Evolutionary conservation across 1,140 invertebrate species (phyloP), one percentile per base, ranked within the genome.

Genomic region (Wiebesia pumilae): DNA sequence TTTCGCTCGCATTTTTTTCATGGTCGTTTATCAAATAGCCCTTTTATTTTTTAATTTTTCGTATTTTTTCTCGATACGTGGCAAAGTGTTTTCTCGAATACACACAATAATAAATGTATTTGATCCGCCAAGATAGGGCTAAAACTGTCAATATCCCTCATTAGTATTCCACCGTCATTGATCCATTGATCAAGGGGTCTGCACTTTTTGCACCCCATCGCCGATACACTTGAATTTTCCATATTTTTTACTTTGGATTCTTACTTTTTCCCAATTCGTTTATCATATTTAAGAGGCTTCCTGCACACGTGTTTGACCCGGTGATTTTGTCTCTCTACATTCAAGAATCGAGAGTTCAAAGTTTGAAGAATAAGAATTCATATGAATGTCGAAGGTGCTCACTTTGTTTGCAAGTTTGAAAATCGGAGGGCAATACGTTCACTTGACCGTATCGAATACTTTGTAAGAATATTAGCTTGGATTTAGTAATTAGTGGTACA

Each of bases 361-460:
- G 21, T 85, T 47, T 27, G 0, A 58, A 24, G 38, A n/a, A 51
- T 69, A 81, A 85, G 84, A 30, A 81, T 40, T 33, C 51, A 62
- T 0, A 43, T 27, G 35, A 58, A 81, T 65, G 80, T 77, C 69
- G 84, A 86, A 82, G 69, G 79, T 86, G 19, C 58, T 81, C 78
- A 33, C 58, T 80, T 35, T 30, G 38, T 30, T 77, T 40, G 7
- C 14, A 43, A 65, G 10, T 62, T 62, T 62, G 35, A 38, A 40
- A 58, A 40, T 79, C 27, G 71, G 12, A 83, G 81, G 81, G 67
- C 81, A 83, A 75, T n/a, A 58, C 21, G 30, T 58, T 82, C 38
- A 47, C 24, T 77, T 24, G 65, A 71, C 43, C n/a, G 33, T 65
- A 27, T 47, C 33, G 21, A 47, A 69, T 51, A 51, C 14, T 82